A percentile compares a stretch with the other conserved stretches of the same genome.
Conservation (phyloP, 35 echinoderm and acorn worm species). For the Patiria miniata region DNA sequence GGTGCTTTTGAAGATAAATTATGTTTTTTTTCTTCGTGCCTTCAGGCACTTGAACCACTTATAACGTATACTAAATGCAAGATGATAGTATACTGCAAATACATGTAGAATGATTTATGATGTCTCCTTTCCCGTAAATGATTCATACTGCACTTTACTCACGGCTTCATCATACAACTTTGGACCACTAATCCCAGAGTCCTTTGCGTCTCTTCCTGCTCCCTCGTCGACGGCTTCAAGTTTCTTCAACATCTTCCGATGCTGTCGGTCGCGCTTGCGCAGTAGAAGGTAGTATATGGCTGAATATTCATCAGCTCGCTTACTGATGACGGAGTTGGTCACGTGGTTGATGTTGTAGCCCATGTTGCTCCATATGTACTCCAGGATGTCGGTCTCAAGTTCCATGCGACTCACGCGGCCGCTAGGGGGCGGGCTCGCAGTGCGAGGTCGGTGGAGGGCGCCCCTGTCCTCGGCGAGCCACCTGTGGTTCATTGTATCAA, state of each 20-base stretch:
- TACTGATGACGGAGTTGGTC: slow-evolving; percentile 64
- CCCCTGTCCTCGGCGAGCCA: slow-evolving; percentile 58
- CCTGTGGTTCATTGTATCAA: slow-evolving; percentile 54
- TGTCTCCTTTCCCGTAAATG: no score
- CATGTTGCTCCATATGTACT: slow-evolving; percentile 65
- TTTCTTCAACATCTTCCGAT: slow-evolving; percentile 9
- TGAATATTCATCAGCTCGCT: slow-evolving; percentile 75
- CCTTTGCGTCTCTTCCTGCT: slow-evolving; percentile 20
- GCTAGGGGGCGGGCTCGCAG: slow-evolving; percentile 23
- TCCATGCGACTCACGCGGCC: slow-evolving; percentile 68
- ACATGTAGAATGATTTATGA: no score
- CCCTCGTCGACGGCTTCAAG: not conserved
- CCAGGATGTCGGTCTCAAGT: slow-evolving; percentile 78
- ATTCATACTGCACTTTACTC: no score
- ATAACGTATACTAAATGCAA: no score
- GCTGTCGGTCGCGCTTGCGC: slow-evolving; percentile 42
- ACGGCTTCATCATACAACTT: not conserved
- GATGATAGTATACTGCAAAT: no score
- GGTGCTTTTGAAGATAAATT: no score
- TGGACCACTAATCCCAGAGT: slow-evolving; percentile 24
- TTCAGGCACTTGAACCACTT: no score
- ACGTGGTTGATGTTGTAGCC: slow-evolving; percentile 74
- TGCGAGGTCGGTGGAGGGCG: not conserved
- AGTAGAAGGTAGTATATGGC: slow-evolving; percentile 86
- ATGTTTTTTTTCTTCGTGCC: no score